Conservation (phyloP, 2,113 vertebrate genomes). For the Ictalurus punctatus region DNA sequence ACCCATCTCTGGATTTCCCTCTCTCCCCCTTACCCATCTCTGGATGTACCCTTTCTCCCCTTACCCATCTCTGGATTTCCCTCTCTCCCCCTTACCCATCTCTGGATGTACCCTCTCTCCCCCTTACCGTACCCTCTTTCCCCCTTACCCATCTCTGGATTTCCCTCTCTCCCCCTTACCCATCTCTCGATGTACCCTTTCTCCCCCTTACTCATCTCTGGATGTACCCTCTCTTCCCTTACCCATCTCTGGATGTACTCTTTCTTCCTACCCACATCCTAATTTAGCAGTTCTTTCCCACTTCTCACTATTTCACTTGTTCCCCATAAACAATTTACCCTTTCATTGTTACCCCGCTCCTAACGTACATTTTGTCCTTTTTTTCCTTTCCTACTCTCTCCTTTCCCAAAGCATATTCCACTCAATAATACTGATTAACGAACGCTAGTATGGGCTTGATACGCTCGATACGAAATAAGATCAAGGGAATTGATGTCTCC, state of each 20-base stretch:
- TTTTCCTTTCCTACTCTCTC: neutral
- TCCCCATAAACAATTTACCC: neutral
- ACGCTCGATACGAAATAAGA: neutral
- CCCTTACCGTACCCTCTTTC: neutral
- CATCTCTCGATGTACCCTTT: too few species aligned
- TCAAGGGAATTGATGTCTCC: neutral
- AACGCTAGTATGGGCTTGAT: neutral
- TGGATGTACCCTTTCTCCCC: neutral
- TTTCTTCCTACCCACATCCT: neutral
- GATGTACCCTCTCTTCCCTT: neutral
- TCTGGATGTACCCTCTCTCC: neutral
- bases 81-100: neutral
- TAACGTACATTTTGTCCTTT: neutral
- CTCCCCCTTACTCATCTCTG: neutral
- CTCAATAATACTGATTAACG: neutral
- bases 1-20: neutral
- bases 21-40: neutral
- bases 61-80: neutral
- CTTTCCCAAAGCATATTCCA: neutral
- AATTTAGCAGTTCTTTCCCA: neutral
- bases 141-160: too few species aligned
- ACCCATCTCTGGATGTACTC: neutral
- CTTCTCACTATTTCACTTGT: neutral
- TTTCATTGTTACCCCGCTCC: neutral
- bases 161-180: neutral